Evolutionary conservation across 2,888 invertebrate species (phyloP), one percentile per base, ranked within the genome.

Genomic region (Agrilus cyanescens): DNA sequence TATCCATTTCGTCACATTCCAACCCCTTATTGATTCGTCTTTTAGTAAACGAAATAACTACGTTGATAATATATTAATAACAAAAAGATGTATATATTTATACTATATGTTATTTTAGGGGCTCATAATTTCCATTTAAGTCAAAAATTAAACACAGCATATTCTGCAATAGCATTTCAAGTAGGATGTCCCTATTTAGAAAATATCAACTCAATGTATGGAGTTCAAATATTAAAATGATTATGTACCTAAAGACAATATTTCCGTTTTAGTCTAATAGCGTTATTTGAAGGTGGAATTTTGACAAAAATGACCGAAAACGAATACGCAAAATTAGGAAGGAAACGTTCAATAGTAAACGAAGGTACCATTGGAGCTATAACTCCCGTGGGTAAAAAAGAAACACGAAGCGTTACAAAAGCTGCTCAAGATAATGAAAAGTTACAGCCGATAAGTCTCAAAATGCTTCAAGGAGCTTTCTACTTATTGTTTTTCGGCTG

Each of bases 141-240:
- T 53, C 82, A 84, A 57, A 84, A 84, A 61, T 66, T 85, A 8
- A 82, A 82, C 53, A 85, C 84, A 0, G 73, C 83, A 33, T 85
- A 85, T 59, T 85, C 85, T 0, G 84, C 84, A 0, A 81, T 85
- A 33, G 84, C 84, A 1, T 68, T 85, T 41, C 85, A 84, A 68
- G 73, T 79, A 38, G 85, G 85, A 12, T 83, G 83, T 55, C 84
- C 84, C 2, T 85, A 77, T 57, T 67, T 82, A 32, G 80, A 82
- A 54, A 81, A 81, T 48, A 73, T 85, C 42, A 83, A 85, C 59
- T 72, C 73, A 60, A 78, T 82, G 84, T 84, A 66, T 70, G 72
- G 13, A 12, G 46, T 40, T 7, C 15, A 34, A 34, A 10, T 34
- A n/a, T 8, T 7, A 10, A 12, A 13, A 8, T 34, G 7, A 34